Evolutionary conservation across 2,888 invertebrate genomes (phyloP).

Genomic region (Acheta domesticus): DNA sequence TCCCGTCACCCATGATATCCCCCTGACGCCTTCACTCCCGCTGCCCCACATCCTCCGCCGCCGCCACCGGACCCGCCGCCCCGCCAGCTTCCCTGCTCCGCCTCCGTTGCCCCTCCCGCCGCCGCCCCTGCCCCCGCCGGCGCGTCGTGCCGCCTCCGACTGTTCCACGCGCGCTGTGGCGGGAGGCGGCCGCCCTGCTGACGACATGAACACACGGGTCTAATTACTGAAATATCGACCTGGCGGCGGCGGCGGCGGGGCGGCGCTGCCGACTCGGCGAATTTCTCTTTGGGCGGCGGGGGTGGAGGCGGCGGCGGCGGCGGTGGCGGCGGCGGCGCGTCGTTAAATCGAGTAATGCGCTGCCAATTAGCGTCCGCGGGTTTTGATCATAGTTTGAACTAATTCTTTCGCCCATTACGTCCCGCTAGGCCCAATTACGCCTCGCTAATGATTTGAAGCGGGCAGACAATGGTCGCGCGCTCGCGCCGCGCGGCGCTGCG

Average conservation of each 20-base stretch:
- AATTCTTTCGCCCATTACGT: slow-evolving; percentile 1
- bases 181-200: background rate
- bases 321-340: background rate
- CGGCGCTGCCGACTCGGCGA: background rate
- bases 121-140: no score
- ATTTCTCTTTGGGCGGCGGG: slow-evolving; percentile 7
- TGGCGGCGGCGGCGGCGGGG: background rate
- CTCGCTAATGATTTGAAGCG: slow-evolving; percentile 18
- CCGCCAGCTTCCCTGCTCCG: no score
- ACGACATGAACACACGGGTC: slow-evolving; percentile 10
- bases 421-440: slow-evolving; percentile 6
- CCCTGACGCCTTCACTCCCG: no score
- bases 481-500: background rate
- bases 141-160: no score
- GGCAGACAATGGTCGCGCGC: background rate
- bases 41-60: no score
- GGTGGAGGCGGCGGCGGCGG: background rate
- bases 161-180: background rate
- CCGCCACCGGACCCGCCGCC: no score
- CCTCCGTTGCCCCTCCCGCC: no score
- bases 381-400: slow-evolving; percentile 2
- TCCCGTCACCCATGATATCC: no score
- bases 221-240: slow-evolving; percentile 2
- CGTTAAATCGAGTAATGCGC: slow-evolving; percentile 7
- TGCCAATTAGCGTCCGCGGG: slow-evolving; percentile 18